Percentiles rank a stretch among this genome's conserved stretches.
Conservation (phyloP, 1,140 invertebrate genomes). For the Palaemon carinicauda region DNA sequence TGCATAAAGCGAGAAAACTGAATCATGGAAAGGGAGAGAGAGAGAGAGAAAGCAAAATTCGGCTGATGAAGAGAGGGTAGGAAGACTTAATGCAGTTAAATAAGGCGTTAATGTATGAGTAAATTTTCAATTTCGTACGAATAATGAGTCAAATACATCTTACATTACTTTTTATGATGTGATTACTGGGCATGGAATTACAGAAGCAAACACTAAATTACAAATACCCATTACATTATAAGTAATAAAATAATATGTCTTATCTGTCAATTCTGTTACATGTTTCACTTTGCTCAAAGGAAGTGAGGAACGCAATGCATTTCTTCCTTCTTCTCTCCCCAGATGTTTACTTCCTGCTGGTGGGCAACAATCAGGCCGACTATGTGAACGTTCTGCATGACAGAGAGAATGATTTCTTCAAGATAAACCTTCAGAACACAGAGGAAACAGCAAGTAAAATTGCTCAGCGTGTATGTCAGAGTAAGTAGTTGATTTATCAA, state of each 20-base stretch:
- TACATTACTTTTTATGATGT: too few relatives aligned
- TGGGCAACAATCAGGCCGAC: neutral
- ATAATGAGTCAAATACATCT: too few relatives aligned
- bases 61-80: neutral
- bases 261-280: neutral
- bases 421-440: neutral
- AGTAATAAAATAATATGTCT: neutral
- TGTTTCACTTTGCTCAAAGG: neutral
- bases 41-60: too few relatives aligned
- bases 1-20: too few relatives aligned
- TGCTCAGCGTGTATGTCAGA: neutral
- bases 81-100: neutral
- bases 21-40: too few relatives aligned
- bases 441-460: neutral
- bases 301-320: too few relatives aligned
- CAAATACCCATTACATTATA: neutral
- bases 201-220: too few relatives aligned
- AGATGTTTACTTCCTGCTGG: constrained; percentile 46
- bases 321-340: neutral
- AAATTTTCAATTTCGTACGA: too few relatives aligned
- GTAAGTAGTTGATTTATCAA: neutral
- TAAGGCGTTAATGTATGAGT: too few relatives aligned
- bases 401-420: constrained; percentile 18
- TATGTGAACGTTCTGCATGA: constrained; percentile 12
- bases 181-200: too few relatives aligned